phyloP scores from a whole-genome alignment of 2,888 invertebrate species.

The Nephrocerus scutellatus region DNA sequence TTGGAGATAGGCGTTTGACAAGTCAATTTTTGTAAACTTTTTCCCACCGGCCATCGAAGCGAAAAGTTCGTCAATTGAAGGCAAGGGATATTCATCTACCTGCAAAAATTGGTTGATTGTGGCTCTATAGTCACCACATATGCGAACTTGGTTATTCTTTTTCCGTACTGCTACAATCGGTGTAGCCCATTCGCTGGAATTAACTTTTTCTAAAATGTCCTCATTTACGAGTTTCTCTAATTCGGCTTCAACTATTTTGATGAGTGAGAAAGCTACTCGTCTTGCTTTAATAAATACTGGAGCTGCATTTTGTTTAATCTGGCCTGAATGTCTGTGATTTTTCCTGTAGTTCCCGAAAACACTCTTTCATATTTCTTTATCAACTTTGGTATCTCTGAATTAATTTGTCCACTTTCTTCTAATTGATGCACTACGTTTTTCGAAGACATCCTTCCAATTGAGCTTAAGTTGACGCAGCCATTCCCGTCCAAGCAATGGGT shows the following conservation, averaged over 20 bases:
- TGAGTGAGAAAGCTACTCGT: conserved; percentile 8
- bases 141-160: conserved; percentile 23
- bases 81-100: conserved; percentile 26
- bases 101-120: conserved; percentile 25
- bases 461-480: no score
- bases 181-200: conserved; percentile 31
- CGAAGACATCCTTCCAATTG: no score
- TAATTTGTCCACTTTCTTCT: no score
- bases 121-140: conserved; percentile 22
- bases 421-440: no score
- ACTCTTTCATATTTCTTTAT: background rate
- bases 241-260: conserved; percentile 11
- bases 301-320: conserved; percentile 17
- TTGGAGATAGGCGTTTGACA: conserved; percentile 35
- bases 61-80: conserved; percentile 25
- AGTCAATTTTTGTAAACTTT: conserved; percentile 27
- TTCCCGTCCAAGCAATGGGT: no score
- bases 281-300: conserved; percentile 23
- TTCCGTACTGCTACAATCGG: conserved; percentile 32
- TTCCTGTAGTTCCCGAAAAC: conserved; percentile 4
- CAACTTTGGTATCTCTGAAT: no score
- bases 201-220: conserved; percentile 9
- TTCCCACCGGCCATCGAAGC: conserved; percentile 21
- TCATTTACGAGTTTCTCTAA: conserved; percentile 17
- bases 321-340: conserved; percentile 11